Percentiles rank a stretch among this genome's conserved stretches.
Conservation (phyloP, 92 coral and sea anemone genomes). For the Metridium senile region DNA sequence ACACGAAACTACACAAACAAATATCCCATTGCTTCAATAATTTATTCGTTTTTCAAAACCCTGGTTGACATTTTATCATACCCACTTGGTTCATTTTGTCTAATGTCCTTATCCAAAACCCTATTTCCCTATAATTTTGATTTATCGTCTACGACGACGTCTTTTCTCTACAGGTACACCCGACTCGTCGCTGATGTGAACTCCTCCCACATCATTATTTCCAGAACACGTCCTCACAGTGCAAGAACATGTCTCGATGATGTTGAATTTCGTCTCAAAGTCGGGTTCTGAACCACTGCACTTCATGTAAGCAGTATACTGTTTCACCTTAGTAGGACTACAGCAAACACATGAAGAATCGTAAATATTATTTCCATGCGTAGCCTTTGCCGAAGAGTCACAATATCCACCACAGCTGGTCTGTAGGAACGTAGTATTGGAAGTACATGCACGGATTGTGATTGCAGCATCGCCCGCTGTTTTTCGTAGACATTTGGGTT, state of each 20-base stretch:
- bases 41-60: slow-evolving; percentile 1
- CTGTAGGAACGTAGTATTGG: slow-evolving; percentile 18
- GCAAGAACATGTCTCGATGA: slow-evolving; percentile 41
- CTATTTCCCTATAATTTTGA: not conserved
- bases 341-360: slow-evolving; percentile 43
- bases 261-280: slow-evolving; percentile 6
- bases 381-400: slow-evolving; percentile 31
- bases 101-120: slow-evolving; percentile 2
- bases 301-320: slow-evolving; percentile 12
- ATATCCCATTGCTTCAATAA: not conserved
- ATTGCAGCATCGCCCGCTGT: slow-evolving; percentile 10
- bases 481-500: slow-evolving; percentile 34
- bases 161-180: slow-evolving; percentile 19
- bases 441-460: slow-evolving; percentile 17
- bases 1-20: not conserved
- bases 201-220: not conserved
- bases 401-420: slow-evolving; percentile 58
- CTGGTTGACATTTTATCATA: not conserved
- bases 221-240: slow-evolving; percentile 23
- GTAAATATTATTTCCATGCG: slow-evolving; percentile 19
- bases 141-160: slow-evolving; percentile 21
- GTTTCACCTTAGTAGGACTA: slow-evolving; percentile 16
- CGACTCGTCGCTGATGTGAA: slow-evolving; percentile 7
- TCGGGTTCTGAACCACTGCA: slow-evolving; percentile 6
- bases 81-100: not conserved